phyloP scores from a whole-genome alignment of 2,113 vertebrate species.

The Grus americana region DNA sequence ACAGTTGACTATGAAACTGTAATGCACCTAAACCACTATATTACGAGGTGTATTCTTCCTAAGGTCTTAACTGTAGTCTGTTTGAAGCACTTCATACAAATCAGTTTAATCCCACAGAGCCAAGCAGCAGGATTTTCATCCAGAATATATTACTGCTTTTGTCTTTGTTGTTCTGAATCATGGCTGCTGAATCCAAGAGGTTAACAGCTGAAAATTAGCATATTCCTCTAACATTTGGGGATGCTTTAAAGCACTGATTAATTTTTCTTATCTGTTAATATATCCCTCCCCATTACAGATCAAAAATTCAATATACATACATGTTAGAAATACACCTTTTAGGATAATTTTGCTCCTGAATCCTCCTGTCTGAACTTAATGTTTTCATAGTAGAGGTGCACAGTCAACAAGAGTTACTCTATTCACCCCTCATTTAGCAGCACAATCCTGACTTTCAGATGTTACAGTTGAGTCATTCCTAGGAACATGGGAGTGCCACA shows the following conservation, averaged over 20 bases:
- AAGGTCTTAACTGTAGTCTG: background rate
- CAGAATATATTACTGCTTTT: background rate
- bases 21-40: background rate
- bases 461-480: background rate
- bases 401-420: background rate
- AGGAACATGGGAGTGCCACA: background rate
- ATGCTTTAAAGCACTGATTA: background rate
- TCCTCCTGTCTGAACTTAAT: background rate
- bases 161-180: slow-evolving; percentile 20
- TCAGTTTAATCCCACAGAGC: slow-evolving; percentile 7
- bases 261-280: background rate
- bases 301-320: background rate
- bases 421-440: background rate
- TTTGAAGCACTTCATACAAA: background rate
- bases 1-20: background rate
- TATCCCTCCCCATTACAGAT: background rate
- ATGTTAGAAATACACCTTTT: background rate
- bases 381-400: background rate
- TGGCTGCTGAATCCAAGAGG: background rate
- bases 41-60: background rate
- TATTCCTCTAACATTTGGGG: background rate
- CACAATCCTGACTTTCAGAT: background rate
- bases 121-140: slow-evolving; percentile 27
- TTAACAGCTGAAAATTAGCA: slow-evolving; percentile 42
- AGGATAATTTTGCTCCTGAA: background rate